Base-by-base conservation (phyloP, 2,113 vertebrate species). In the Nerophis ophidion region DNA sequence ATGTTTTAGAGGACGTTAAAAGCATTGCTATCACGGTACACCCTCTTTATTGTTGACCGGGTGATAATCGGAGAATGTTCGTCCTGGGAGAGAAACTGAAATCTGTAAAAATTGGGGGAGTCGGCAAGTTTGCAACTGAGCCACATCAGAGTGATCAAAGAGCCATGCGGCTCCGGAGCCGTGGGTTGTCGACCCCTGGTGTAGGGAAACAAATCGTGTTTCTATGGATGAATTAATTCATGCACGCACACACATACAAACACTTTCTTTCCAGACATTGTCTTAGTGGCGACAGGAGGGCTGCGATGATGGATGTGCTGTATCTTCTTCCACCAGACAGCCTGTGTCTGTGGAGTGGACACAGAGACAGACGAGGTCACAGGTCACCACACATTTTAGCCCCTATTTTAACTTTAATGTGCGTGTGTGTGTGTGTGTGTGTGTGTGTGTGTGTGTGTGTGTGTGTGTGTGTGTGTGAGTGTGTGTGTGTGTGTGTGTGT, bases 261-360 rank as follows among this genome's bases (percentile, higher is more conserved):
- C 60, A 70, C 61, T 45, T 44, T 51, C 45, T 53, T 38, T 50
- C 48, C 54, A 48, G 66, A 36, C 63, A 38, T 70, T 69, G 74
- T 65, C 65, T 72, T 77, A 42, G 54, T 70, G 26, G 64, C 74
- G 78, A 77, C 78, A 64, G 62, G 71, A 64, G 80, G 71, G 50
- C 66, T 68, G 57, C 46, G 66, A 78, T 88, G 86, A 88, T 86
- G 80, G 82, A 88, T 88, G 86, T 74, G 60, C 73, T 80, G 67
- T 62, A 79, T 77, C 71, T 70, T 50, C 69, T 76, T 76, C 36
- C 54, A 84, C 65, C 66, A 75, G 84, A 83, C 76, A 73, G 77
- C 66, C 50, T 57, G 70, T 62, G 72, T 79, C 75, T 79, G 78
- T 68, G 71, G 71, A 55, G 72, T 68, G 77, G 74, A 81, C 75